phyloP scores from a whole-genome alignment of 2,113 vertebrate species.

The Artemisiospiza belli region DNA sequence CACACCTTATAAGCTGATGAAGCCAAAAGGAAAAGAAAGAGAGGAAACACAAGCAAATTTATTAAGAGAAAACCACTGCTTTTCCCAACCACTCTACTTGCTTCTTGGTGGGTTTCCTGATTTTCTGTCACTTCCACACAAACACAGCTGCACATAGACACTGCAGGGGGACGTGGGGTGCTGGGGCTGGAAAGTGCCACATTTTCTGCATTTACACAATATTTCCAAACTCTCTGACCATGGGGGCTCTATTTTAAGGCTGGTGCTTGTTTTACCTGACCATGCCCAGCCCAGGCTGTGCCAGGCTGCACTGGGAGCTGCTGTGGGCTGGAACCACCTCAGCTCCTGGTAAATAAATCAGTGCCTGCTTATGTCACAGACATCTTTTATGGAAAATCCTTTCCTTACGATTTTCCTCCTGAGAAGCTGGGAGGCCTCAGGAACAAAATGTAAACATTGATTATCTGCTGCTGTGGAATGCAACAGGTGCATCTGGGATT shows the following conservation, averaged over 20 bases:
- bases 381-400: too few relatives aligned
- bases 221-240: background rate
- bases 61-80: background rate
- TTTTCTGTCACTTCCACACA: background rate
- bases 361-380: background rate
- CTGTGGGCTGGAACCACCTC: background rate
- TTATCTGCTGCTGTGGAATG: too few relatives aligned
- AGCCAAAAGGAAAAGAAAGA: background rate
- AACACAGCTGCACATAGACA: background rate
- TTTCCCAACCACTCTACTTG: background rate
- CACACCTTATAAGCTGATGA: background rate
- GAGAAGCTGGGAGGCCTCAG: too few relatives aligned
- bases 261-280: background rate
- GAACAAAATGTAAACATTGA: too few relatives aligned
- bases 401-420: too few relatives aligned
- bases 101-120: background rate
- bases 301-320: background rate
- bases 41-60: background rate
- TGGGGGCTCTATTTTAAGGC: background rate
- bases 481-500: too few relatives aligned
- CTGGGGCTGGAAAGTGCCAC: background rate
- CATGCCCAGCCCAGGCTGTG: background rate
- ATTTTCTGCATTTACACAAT: background rate
- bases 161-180: accelerated
- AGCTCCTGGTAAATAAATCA: background rate